Base-by-base conservation (phyloP, 64 coral and sea anemone species). In the Acropora yongei region DNA sequence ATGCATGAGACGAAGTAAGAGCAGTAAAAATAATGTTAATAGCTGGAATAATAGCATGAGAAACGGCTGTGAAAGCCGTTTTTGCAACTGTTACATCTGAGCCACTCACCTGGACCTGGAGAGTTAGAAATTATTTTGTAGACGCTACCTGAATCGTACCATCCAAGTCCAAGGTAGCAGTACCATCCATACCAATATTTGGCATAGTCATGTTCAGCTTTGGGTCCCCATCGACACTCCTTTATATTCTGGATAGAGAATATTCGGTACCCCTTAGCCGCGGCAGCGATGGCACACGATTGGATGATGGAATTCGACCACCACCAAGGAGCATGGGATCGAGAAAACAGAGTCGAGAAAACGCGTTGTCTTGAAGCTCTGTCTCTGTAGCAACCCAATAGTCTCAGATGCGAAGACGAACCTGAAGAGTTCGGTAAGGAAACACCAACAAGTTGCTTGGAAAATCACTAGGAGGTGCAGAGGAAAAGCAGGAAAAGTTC, bases 161-260 rank as follows among this genome's bases (percentile, higher is more conserved):
- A 85, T 12, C 82, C 82, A 16, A 85, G 1, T 3, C 82, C 82
- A 16, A 17, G 45, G 44, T 85, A 40, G 46, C 82, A 85, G 17
- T 85, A 85, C 43, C 14, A 72, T 2, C 82, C 82, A 40, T 12
- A 68, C 10, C 82, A 61, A 72, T 72, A 85, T 49, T 30, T 85
- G 18, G 61, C 63, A 10, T 85, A 85, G 45, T 85, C 82, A 10
- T 18, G 42, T 49, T 85, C 82, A 71, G 82, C 82, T 42, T 3
- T 85, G 2, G 82, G 82, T 71, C 82, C 82, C 82, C 82, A 85
- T 13, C 82, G 82, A 49, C 82, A 85, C 0, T 85, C 82, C 9
- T 0, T 44, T 0, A 49, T 71, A 8, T 85, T 68, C 43, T 85
- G 82, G 39, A 85, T 72, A n/a, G 82, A 85, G 4, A 85, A 85